Base-by-base conservation (phyloP, 2,113 vertebrate species). In the Antennarius striatus region DNA sequence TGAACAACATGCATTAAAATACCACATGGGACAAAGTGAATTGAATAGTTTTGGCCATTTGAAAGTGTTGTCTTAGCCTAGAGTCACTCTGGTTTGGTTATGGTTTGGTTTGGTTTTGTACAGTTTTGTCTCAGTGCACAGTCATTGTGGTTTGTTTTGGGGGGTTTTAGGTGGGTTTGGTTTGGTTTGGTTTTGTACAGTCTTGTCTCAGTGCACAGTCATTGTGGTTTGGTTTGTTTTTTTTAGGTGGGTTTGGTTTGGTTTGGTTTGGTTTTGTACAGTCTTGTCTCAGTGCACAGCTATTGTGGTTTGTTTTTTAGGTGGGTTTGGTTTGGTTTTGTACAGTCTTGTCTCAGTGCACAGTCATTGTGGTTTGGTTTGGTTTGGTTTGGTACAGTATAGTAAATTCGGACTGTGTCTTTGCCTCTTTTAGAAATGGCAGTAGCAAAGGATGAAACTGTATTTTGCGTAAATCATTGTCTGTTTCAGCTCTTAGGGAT, bases 381-480 rank as follows among this genome's bases (percentile, higher is more conserved):
- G 29, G 15, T 40, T 14, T 2, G 14, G 32, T 22, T 43, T 4
- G 32, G 5, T n/a, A 46, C 6, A 36, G 40, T 16, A 12, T 14
- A n/a, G 22, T 45, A 10, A 45, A 54, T 54, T 3, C 6, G 3
- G 10, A 13, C 28, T 56, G 4, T 54, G 5, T 39, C 17, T 36
- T 22, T 40, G 16, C 13, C 11, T 45, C 39, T 61, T 22, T 13
- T 56, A n/a, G 48, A 7, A 8, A 28, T 42, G 39, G 73, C 17
- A 40, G 36, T 50, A 42, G 53, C 28, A 1, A 3, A 28, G 30
- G 32, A 65, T 68, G 30, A 70, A 40, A 67, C 50, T 6, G 42
- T 39, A 28, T 50, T 57, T 74, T 56, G 16, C 58, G 68, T 63
- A 62, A 80, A 71, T 77, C 22, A 58, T 22, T 51, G 48, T 69